These are phyloP conservation scores for Acanthosepion lycidas DNA, from an alignment of 2,888 invertebrate genomes.

Conservation along the genomic window DNA sequence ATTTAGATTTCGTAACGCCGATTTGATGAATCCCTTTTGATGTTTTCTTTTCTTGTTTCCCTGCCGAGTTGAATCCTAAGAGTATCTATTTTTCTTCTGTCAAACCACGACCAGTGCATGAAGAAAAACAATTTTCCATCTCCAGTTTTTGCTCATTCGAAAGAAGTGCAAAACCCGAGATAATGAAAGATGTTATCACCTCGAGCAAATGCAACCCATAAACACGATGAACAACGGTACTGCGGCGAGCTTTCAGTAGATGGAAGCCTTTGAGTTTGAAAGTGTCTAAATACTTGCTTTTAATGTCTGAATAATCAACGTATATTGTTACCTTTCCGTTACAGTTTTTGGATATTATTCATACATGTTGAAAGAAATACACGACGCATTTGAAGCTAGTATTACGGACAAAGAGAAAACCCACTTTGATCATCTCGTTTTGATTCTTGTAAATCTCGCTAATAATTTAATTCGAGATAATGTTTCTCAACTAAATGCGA, in stretches of 20 bases:
- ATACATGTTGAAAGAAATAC: no score
- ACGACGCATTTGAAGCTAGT: no score
- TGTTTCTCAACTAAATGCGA: no score
- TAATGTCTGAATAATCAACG: neutral
- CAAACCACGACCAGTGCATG: neutral
- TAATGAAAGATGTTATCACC: neutral
- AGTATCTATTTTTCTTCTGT: neutral
- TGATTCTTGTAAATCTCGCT: no score
- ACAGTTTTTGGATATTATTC: no score
- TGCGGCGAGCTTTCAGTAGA: neutral
- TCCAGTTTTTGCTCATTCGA: constrained; percentile 8
- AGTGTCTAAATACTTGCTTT: neutral
- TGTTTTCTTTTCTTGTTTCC: neutral
- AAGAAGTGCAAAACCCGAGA: neutral
- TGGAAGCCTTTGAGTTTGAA: neutral
- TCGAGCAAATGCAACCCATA: constrained; percentile 1
- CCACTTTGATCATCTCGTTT: no score
- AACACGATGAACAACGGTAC: neutral
- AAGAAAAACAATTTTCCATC: neutral
- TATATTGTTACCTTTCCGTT: neutral
- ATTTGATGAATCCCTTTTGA: neutral
- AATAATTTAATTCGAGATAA: no score
- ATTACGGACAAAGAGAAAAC: no score
- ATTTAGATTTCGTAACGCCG: neutral
- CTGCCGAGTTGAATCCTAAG: neutral